Base-by-base conservation (phyloP, 2,888 invertebrate species). In the Branchipolynoe longqiensis region DNA sequence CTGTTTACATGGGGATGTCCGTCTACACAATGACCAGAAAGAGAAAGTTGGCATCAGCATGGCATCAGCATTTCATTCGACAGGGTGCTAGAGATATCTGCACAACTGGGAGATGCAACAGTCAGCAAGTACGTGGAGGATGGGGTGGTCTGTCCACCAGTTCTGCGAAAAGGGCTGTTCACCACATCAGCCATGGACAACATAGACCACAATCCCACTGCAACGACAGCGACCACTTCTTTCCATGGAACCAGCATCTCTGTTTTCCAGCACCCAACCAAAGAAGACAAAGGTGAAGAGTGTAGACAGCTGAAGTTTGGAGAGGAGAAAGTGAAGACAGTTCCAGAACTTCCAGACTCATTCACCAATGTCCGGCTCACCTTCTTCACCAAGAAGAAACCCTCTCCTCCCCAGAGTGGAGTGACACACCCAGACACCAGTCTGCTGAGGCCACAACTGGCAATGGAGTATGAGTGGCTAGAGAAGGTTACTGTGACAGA, bases 31-130 rank as follows among this genome's bases (percentile, higher is more conserved):
- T 86, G 54, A 90, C 88, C 22, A 81, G 89, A 64, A 90, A 88
- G 83, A 81, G 87, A 62, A 33, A 83, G 56, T 59, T 90, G 4
- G 84, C n/a, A 84, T 81, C 87, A 88, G 14, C 84, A 87, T 78
- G 90, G 89, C 22, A 31, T 90, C 0, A 85, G 87, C 59, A 87
- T 90, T 83, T 89, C 88, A 28, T 90, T 89, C 86, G 88, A 89
- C 40, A 82, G 90, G n/a, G n/a, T n/a, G 89, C 90, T 1, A 82
- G 87, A 87, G 64, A 86, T 90, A 25, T 88, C 89, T 22, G 83
- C 88, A n/a, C 81, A 87, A 25, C 59, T 89, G 8, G 88, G 86
- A 18, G 62, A 89, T 25, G 59, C 85, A 41, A 86, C 83, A 28
- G 59, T 86, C 90, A 18, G 87, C 87, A 56, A 82, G 33, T 90